Base-by-base conservation (phyloP, 2,888 invertebrate species). In the Cosmopolites sordidus region DNA sequence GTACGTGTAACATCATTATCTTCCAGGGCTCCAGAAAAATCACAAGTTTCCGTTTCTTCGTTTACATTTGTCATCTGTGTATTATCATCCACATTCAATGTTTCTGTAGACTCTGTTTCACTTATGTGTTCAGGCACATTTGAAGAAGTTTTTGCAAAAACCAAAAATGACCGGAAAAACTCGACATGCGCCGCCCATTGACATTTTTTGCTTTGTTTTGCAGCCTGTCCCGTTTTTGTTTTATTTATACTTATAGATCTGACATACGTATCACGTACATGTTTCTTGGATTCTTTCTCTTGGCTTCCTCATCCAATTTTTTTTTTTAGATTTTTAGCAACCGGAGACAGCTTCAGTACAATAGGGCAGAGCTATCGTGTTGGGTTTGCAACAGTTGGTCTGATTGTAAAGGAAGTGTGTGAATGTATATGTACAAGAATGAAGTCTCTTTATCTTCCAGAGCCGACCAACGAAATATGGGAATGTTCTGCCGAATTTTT, bases 251-350 rank as follows among this genome's bases (percentile, higher is more conserved):
- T 57, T 5, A 60, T 16, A 48, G 48, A 53, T 38, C 47, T 59
- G 11, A 45, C 54, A 56, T 59, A 59, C 11, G 45, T 53, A 51
- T 59, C 58, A 15, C 59, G 51, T n/a, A 60, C 15, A 55, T 62
- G 59, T 45, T 29, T 58, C 60, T 9, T n/a, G n/a, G n/a, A n/a
- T 54, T 59, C 48, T 54, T 60, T 41, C 53, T 56, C 50, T 59
- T 55, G n/a, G 49, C 18, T 9, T 60, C 53, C 16, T 58, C 59
- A 6, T 55, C 58, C 60, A 56, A 46, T 27, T 6, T 5, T 49
- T 42, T 45, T 44, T 58, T 60, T 58, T 43, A 61, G 61, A 48
- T 60, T 44, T 60, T 44, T 61, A 15, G 58, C 62, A n/a, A 60
- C 59, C 22, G 59, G 58, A 44, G 59, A 61, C 33, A 40, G 39